Evolutionary conservation across 2,888 invertebrate species (phyloP).

Genomic region (Nipponacmea schrenckii): DNA sequence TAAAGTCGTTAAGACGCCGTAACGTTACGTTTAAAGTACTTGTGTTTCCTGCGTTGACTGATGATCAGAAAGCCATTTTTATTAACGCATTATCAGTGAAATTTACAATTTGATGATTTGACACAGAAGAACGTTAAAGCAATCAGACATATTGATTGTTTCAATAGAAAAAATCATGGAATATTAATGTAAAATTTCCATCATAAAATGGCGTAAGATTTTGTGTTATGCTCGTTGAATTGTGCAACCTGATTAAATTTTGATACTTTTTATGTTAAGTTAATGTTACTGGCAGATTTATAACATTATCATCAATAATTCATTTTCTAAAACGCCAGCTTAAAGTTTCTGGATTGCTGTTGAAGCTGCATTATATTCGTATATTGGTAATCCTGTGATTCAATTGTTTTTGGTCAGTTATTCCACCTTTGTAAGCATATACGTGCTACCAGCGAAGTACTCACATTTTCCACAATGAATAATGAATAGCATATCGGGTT

Average conservation of each 20-base stretch:
- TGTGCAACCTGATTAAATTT: not conserved
- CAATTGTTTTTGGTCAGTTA: too few relatives aligned
- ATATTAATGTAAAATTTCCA: not conserved
- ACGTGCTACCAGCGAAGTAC: too few relatives aligned
- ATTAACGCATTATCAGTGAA: conserved; percentile 13
- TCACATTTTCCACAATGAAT: too few relatives aligned
- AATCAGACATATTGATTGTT: not conserved
- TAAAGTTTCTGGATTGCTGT: too few relatives aligned
- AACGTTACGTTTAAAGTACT: not conserved
- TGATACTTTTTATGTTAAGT: not conserved
- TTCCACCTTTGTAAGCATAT: too few relatives aligned
- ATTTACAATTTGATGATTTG: conserved; percentile 18
- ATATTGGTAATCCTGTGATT: too few relatives aligned
- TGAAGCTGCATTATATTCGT: too few relatives aligned
- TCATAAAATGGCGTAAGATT: not conserved
- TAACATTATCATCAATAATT: not conserved
- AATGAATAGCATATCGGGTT: too few relatives aligned
- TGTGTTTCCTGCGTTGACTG: conserved; percentile 11
- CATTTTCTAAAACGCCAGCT: not conserved
- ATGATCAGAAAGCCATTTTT: not conserved
- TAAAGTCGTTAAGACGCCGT: conserved; percentile 1
- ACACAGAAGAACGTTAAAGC: not conserved
- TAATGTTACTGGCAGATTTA: conserved; percentile 1
- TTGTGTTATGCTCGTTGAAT: not conserved
- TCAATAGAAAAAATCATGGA: not conserved